Base-by-base conservation (phyloP, 1,140 invertebrate species). In the Meloidogyne chitwoodi region DNA sequence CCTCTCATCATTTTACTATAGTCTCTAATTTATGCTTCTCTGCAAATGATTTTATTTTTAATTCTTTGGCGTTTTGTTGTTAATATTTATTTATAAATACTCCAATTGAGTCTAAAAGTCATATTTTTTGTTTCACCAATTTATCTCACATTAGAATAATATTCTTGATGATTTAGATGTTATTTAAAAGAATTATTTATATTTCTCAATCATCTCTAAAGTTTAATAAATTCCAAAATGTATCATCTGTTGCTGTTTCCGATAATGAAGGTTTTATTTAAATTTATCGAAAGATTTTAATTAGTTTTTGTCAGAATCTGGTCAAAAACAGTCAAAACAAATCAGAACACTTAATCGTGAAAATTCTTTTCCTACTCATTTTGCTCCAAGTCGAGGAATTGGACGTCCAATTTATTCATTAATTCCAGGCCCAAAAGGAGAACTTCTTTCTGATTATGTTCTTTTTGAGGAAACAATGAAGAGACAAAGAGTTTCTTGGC, bases 401-500 rank as follows among this genome's bases (percentile, higher is more conserved):
- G 78, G 27, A 19, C 66, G 64, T 12, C 34, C 69, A 29, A 73
- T 56, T 26, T 83, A 75, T 62, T 69, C 64, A 14, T 74, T 83
- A 11, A 69, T 81, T 16, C 65, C 75, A 14, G 77, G 66, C n/a
- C 62, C 38, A 64, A 74, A 77, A 56, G 83, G 79, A 26, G 81
- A 85, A 72, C 24, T 85, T 19, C 63, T 84, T 27, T 79, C 83
- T 4, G 79, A 84, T 75, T 85, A 84, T 44, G 77, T 79, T 1
- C 77, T 85, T 12, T 84, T 84, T 68, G 83, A 84, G 75, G 83
- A 83, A 27, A 70, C 83, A 8, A 84, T 84, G 61, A 75, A 80
- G 16, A 83, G 69, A 64, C 80, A 22, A 44, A 79, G 71, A 64
- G 74, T 85, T 16, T 41, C 79, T 16, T 84, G 81, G 82, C 74